Evolutionary conservation across 2,113 vertebrate species (phyloP), one percentile per base, ranked within the genome.

Genomic region (Philantomba maxwellii): DNA sequence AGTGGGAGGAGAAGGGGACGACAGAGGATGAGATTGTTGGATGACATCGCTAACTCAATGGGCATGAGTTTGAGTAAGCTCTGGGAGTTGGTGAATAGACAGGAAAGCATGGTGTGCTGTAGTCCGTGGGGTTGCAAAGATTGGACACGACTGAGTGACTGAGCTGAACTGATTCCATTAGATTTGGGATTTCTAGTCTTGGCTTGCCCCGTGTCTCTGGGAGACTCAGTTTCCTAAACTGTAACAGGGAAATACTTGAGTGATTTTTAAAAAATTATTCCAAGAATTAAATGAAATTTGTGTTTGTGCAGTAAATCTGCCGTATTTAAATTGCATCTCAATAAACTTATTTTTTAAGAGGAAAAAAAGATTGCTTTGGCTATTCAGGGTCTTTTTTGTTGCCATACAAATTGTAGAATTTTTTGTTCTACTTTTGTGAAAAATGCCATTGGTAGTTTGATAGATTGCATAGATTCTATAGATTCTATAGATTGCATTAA

Each of bases 211-310:
- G 1, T 81, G 80, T 73, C 19, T 90, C 17, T 97, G 96, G 51
- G 36, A 78, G 45, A 26, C 70, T 92, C 14, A 73, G 26, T 93
- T 97, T 94, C n/a, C 51, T 93, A 45, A 96, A 77, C 8, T 49
- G 0, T 89, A 91, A 77, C 23, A 77, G 86, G 26, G 26, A 92
- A 86, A 57, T 82, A 13, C 16, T 91, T 97, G 6, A 6, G 28
- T 49, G 47, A 49, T 49, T 49, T 49, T 49, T 49, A 2, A 49
- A 49, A 49, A 49, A 49, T 96, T 51, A 60, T 95, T 97, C 96
- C 33, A 93, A 94, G 36, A 39, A 39, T 62, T 84, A 77, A 97
- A 30, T 94, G 93, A 89, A 97, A 39, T 77, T 43, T 85, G 33
- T 64, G 16, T 93, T 94, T 90, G 57, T 43, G 6, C 13, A 43